A percentile compares a stretch with the other conserved stretches of the same genome.
phyloP scores from a whole-genome alignment of 2,888 invertebrate genomes.

The Drosophila kambysellisi region DNA sequence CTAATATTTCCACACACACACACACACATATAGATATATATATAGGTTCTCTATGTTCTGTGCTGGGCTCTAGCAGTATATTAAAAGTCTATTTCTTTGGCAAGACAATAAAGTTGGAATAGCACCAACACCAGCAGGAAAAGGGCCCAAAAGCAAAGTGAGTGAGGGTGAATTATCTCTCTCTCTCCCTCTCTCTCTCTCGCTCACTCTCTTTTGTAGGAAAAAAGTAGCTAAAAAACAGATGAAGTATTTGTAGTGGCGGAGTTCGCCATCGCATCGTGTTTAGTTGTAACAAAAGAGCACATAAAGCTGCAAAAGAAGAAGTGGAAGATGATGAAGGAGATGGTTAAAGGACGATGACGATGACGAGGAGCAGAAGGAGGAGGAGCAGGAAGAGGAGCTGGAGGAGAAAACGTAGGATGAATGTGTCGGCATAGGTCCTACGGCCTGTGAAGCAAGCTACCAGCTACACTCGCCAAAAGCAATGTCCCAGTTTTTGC shows the following conservation, averaged over 20 bases:
- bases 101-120: slow-evolving; percentile 73
- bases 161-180: not conserved
- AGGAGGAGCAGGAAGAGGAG: slow-evolving; percentile 29
- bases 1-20: slow-evolving; percentile 70
- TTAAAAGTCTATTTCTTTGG: slow-evolving; percentile 81
- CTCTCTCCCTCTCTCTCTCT: not conserved
- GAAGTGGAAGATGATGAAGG: slow-evolving; percentile 20
- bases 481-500: not conserved
- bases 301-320: slow-evolving; percentile 34
- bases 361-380: not conserved
- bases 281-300: slow-evolving; percentile 70
- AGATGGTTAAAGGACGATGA: not conserved
- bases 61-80: slow-evolving; percentile 66
- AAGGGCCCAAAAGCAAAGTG: slow-evolving; percentile 1
- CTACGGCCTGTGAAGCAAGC: slow-evolving; percentile 25
- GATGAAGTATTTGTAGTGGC: slow-evolving; percentile 49
- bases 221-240: slow-evolving; percentile 41
- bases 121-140: slow-evolving; percentile 32
- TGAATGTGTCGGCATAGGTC: slow-evolving; percentile 18
- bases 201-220: not conserved
- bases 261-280: slow-evolving; percentile 23
- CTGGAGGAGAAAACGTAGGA: not conserved
- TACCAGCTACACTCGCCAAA: slow-evolving; percentile 6
- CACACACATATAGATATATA: slow-evolving; percentile 26
- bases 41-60: slow-evolving; percentile 40